A percentile compares a stretch with the other conserved stretches of the same genome.
Evolutionary conservation across 2,797 vertebrate genomes (phyloP).

Genomic region (Morelia viridis): DNA sequence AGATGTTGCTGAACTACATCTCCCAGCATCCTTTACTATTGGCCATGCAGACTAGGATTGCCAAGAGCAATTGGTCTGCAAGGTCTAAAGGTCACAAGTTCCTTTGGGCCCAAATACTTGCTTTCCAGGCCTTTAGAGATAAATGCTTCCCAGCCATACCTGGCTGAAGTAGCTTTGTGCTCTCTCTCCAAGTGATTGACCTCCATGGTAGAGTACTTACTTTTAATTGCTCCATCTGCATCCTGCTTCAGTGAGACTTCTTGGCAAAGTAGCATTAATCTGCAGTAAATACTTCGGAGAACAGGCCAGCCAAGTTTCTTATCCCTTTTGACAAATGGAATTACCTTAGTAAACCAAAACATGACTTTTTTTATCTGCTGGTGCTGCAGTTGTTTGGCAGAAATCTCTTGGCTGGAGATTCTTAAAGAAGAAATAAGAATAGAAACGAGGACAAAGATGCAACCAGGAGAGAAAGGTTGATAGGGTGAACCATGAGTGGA

Average conservation of each 20-base stretch:
- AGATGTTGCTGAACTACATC: not conserved
- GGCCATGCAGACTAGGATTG: not conserved
- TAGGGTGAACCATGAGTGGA: no score
- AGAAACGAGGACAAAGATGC: no score
- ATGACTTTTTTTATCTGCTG: not conserved
- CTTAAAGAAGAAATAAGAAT: not conserved
- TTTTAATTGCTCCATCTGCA: not conserved
- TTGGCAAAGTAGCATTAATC: constrained; percentile 15
- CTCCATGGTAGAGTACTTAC: no score
- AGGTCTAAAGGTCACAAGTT: not conserved
- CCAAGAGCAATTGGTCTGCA: not conserved
- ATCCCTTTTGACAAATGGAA: not conserved
- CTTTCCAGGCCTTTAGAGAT: not conserved
- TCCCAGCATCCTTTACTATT: not conserved
- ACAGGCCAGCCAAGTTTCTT: constrained; percentile 1
- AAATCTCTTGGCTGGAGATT: not conserved
- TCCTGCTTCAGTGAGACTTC: not conserved
- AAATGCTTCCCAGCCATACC: not conserved
- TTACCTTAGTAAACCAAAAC: constrained; percentile 19
- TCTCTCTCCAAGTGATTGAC: not conserved
- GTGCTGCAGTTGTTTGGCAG: constrained; percentile 2
- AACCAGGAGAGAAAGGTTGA: no score
- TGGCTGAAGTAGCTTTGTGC: not conserved
- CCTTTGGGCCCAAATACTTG: not conserved
- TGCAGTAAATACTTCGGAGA: constrained; percentile 1